phyloP scores from a whole-genome alignment of 2,888 invertebrate genomes.

The Hemithea aestivaria region DNA sequence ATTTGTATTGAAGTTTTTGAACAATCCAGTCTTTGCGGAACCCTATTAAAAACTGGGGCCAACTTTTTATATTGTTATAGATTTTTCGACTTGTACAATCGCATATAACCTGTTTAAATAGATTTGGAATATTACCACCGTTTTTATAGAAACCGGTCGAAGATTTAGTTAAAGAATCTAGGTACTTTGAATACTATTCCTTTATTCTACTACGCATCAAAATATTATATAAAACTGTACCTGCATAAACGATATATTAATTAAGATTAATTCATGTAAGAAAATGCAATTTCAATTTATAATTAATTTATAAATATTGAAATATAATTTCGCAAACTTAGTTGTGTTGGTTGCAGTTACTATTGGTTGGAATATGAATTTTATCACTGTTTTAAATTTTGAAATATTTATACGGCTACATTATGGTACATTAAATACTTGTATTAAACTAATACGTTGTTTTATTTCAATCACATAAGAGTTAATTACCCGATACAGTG shows the following conservation, averaged over 20 bases:
- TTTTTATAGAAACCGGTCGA: conserved; percentile 14
- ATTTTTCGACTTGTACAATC: conserved; percentile 25
- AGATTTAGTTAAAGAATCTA: conserved; percentile 3
- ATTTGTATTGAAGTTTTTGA: conserved; percentile 56
- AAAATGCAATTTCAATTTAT: conserved; percentile 30
- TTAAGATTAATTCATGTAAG: conserved; percentile 34
- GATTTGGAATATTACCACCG: conserved; percentile 14
- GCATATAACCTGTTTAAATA: conserved; percentile 20
- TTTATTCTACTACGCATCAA: conserved; percentile 40
- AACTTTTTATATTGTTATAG: conserved; percentile 66
- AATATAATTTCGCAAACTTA: conserved; percentile 63
- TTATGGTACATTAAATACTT: conserved; percentile 78
- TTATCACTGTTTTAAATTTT: conserved; percentile 80
- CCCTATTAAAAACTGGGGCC: conserved; percentile 71
- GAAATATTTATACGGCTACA: conserved; percentile 79
- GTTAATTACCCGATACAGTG: too few relatives aligned
- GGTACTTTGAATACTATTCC: conserved; percentile 6
- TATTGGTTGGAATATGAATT: conserved; percentile 76
- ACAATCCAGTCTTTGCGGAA: conserved; percentile 65
- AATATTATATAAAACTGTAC: conserved; percentile 57
- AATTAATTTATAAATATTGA: conserved; percentile 49
- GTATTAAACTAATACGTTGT: conserved; percentile 61
- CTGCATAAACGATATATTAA: conserved; percentile 61
- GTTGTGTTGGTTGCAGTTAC: conserved; percentile 66
- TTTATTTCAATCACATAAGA: conserved; percentile 42